These are phyloP conservation scores for Psittacula derbiana DNA, from an alignment of 2,797 vertebrate genomes.

Conservation along the genomic window DNA sequence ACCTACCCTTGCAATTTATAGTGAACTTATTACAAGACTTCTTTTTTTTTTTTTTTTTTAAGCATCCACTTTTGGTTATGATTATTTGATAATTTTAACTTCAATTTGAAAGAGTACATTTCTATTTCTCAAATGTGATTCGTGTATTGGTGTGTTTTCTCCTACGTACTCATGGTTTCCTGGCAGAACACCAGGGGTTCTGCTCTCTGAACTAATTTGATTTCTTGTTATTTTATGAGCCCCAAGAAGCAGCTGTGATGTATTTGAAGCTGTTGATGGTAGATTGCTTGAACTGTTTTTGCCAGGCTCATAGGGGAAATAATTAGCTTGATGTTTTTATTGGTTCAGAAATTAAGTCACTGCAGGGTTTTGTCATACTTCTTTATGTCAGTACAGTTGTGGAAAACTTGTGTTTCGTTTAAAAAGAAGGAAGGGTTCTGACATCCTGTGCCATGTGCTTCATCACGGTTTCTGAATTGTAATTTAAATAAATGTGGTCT, in stretches of 20 bases:
- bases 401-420: neutral
- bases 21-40: neutral
- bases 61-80: neutral
- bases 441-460: neutral
- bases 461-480: neutral
- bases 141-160: neutral
- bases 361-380: neutral
- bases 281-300: neutral
- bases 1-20: neutral
- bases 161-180: rapidly evolving
- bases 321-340: neutral
- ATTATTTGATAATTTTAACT: neutral
- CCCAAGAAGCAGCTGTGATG: neutral
- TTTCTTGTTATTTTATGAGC: neutral
- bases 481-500: neutral
- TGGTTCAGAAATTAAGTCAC: neutral
- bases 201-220: neutral
- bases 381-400: neutral
- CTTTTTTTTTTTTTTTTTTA: neutral
- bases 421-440: neutral
- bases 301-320: neutral
- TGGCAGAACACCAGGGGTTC: neutral
- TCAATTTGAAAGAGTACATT: neutral
- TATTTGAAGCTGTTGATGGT: neutral
- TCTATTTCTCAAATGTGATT: neutral